phyloP scores from a whole-genome alignment of 2,113 vertebrate genomes.

The Tricholaema leucomelas region DNA sequence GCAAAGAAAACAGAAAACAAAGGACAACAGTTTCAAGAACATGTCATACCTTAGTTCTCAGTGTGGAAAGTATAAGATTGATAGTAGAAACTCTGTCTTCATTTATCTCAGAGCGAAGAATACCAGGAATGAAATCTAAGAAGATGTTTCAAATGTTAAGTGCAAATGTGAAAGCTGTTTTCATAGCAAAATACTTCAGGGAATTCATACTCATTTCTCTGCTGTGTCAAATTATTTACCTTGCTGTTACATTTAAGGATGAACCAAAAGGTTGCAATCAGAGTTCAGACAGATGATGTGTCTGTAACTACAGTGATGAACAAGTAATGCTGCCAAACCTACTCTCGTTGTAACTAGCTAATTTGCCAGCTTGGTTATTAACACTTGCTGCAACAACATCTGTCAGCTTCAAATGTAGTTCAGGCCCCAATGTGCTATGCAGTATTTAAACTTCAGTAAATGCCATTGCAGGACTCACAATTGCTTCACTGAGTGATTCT shows the following conservation, averaged over 20 bases:
- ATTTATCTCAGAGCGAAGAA: slow-evolving; percentile 86
- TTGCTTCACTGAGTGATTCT: background rate
- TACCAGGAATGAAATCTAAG: slow-evolving; percentile 89
- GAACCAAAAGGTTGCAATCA: background rate
- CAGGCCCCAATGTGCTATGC: background rate
- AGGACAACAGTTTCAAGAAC: background rate
- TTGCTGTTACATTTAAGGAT: background rate
- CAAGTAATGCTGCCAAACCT: background rate
- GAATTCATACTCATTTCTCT: background rate
- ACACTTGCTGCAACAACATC: background rate
- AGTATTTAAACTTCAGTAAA: background rate
- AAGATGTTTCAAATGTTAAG: slow-evolving; percentile 44
- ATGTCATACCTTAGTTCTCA: slow-evolving; percentile 83
- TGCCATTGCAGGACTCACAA: background rate
- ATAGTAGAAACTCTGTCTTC: slow-evolving; percentile 90
- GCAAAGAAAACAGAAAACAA: background rate
- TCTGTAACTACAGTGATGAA: background rate
- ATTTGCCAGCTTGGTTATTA: background rate
- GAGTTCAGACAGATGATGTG: background rate
- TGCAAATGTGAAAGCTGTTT: background rate
- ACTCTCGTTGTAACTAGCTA: background rate
- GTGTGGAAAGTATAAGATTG: slow-evolving; percentile 87
- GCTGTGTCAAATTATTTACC: background rate
- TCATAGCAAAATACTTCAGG: background rate
- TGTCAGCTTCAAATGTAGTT: background rate